phyloP scores from a whole-genome alignment of 2,888 invertebrate species.

The Zelleria hepariella region DNA sequence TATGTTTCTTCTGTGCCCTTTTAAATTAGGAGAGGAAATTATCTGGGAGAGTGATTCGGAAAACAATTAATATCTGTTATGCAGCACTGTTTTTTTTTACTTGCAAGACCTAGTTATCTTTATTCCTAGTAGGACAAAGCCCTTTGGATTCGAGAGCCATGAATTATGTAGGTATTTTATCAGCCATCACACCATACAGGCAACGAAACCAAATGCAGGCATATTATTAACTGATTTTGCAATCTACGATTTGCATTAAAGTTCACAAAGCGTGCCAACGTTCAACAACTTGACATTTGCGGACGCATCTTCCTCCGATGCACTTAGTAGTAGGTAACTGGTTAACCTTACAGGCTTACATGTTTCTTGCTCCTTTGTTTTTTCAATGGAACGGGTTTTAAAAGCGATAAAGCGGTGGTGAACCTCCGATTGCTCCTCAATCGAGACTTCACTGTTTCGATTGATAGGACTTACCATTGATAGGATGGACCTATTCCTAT shows the following conservation, averaged over 20 bases:
- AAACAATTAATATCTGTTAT: too few species aligned
- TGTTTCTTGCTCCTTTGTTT: neutral
- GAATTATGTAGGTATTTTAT: neutral
- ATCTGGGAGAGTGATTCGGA: too few species aligned
- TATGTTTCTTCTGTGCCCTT: too few species aligned
- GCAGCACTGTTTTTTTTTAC: too few species aligned
- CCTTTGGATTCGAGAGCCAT: neutral
- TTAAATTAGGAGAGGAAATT: too few species aligned
- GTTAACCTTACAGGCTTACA: conserved; percentile 59
- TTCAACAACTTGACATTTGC: conserved; percentile 50
- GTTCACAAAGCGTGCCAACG: conserved; percentile 34
- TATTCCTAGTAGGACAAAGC: neutral
- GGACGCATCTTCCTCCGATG: conserved; percentile 44
- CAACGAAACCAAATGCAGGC: neutral
- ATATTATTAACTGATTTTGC: conserved; percentile 8
- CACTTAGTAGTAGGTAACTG: conserved; percentile 28
- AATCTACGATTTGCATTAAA: conserved; percentile 25
- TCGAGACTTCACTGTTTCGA: too few species aligned
- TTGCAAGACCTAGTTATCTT: too few species aligned
- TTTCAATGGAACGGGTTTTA: neutral
- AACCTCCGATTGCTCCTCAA: too few species aligned
- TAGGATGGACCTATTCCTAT: too few species aligned
- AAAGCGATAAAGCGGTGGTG: neutral
- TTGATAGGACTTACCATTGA: too few species aligned
- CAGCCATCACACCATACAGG: conserved; percentile 13